Evolutionary conservation across 1,140 invertebrate species (phyloP).

Genomic region (Ceratosolen solmsi): DNA sequence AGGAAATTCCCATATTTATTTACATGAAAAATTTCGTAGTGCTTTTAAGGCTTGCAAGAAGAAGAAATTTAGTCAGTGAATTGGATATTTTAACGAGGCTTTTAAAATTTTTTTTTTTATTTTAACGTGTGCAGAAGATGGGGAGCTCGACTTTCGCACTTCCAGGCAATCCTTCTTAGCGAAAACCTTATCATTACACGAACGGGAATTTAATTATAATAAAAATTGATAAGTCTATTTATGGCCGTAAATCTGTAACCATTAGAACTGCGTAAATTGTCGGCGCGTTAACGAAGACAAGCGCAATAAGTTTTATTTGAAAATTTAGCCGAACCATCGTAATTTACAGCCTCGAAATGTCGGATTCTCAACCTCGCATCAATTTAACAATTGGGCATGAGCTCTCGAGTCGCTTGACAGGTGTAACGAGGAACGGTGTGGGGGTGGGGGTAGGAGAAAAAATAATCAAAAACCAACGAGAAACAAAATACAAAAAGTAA

Average conservation of each 20-base stretch:
- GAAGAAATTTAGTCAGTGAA: background rate
- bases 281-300: background rate
- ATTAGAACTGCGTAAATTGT: background rate
- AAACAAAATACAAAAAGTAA: background rate
- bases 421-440: background rate
- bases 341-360: background rate
- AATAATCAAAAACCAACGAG: background rate
- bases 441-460: background rate
- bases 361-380: background rate
- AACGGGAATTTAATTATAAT: background rate
- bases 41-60: background rate
- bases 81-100: background rate
- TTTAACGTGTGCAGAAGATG: background rate
- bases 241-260: background rate
- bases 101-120: background rate
- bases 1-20: background rate
- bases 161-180: background rate
- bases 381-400: background rate
- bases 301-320: background rate
- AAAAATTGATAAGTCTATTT: conserved; percentile 20
- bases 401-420: background rate
- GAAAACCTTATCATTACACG: background rate
- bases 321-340: background rate
- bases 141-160: background rate
- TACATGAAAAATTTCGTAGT: background rate